Conservation (phyloP, 2,888 invertebrate genomes). For the Pimpla rufipes region DNA sequence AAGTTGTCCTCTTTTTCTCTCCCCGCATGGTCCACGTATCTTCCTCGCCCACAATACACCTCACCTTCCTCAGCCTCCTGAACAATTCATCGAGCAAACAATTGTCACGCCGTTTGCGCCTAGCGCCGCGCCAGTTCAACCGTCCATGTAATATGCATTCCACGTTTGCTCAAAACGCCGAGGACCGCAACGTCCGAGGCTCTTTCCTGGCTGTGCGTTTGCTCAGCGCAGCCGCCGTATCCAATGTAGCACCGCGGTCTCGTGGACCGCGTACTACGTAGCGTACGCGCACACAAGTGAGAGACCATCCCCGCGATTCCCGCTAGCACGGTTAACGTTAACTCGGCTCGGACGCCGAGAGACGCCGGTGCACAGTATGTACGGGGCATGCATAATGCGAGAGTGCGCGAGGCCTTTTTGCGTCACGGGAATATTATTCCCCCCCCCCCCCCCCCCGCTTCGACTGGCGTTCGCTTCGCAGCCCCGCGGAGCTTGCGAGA, state of each 20-base stretch:
- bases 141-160: not conserved
- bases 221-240: slow-evolving; percentile 70
- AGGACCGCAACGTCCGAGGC: slow-evolving; percentile 77
- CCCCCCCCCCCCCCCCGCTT: slow-evolving; percentile 69
- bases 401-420: slow-evolving; percentile 73
- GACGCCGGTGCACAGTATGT: slow-evolving; percentile 55
- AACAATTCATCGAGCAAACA: slow-evolving; percentile 23
- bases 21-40: not conserved
- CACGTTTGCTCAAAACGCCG: slow-evolving; percentile 77
- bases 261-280: too few relatives aligned
- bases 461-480: slow-evolving; percentile 70
- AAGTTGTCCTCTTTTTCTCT: not conserved
- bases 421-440: slow-evolving; percentile 76
- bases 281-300: too few relatives aligned
- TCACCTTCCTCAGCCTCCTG: not conserved
- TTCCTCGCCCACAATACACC: too few relatives aligned
- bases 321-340: slow-evolving; percentile 56
- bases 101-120: not conserved
- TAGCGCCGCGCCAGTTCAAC: not conserved
- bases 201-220: slow-evolving; percentile 76
- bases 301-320: slow-evolving; percentile 43
- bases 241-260: slow-evolving; percentile 48
- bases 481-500: slow-evolving; percentile 56
- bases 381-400: slow-evolving; percentile 74
- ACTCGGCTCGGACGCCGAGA: too few relatives aligned